Conservation (phyloP, 2,888 invertebrate species). For the Gymnocheta viridis region DNA sequence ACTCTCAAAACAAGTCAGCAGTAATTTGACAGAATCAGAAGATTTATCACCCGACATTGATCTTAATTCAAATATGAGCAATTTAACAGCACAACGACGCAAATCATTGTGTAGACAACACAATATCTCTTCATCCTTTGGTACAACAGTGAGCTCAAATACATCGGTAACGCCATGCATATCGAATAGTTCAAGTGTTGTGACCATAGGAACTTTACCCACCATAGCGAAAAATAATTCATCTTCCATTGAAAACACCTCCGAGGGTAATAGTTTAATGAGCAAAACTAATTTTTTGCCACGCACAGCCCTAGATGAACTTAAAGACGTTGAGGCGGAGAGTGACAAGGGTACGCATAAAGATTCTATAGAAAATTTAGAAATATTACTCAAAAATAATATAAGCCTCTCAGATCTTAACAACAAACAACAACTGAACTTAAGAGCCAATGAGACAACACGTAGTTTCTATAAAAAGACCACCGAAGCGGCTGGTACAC, state of each 20-base stretch:
- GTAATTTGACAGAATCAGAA: slow-evolving; percentile 75
- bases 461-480: slow-evolving; percentile 72
- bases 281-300: slow-evolving; percentile 70
- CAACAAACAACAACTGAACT: slow-evolving; percentile 80
- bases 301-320: slow-evolving; percentile 77
- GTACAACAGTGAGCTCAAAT: slow-evolving; percentile 79
- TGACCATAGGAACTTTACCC: slow-evolving; percentile 76
- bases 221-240: slow-evolving; percentile 72
- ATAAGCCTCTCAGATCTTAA: slow-evolving; percentile 81
- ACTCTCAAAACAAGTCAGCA: slow-evolving; percentile 68
- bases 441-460: slow-evolving; percentile 75
- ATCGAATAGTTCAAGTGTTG: slow-evolving; percentile 80
- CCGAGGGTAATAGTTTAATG: slow-evolving; percentile 66
- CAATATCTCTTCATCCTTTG: slow-evolving; percentile 81
- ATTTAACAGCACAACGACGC: slow-evolving; percentile 79
- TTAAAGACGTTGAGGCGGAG: slow-evolving; percentile 78
- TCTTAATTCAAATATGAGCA: slow-evolving; percentile 80
- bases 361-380: slow-evolving; percentile 82
- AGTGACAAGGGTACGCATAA: slow-evolving; percentile 75
- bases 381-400: slow-evolving; percentile 81
- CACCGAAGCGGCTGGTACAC: slow-evolving; percentile 73
- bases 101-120: slow-evolving; percentile 82
- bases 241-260: slow-evolving; percentile 71
- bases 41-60: slow-evolving; percentile 79
- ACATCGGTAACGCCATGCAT: slow-evolving; percentile 79